Percentiles rank a stretch among this genome's conserved stretches.
Evolutionary conservation across 2,888 invertebrate genomes (phyloP).

Genomic region (Bursaphelenchus okinawaensis): DNA sequence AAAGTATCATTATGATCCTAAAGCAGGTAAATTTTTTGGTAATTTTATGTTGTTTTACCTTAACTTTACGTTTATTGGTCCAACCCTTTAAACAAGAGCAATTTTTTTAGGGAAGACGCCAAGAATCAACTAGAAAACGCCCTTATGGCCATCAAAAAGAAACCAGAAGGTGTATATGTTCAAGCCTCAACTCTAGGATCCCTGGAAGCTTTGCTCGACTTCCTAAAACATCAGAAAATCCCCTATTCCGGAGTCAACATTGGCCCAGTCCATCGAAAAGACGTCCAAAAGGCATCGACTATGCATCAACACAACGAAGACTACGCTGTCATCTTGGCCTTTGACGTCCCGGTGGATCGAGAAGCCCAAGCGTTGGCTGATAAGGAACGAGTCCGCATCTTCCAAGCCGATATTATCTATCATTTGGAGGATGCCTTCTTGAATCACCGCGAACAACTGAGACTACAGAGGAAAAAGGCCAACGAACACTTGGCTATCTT

Average conservation of each 20-base stretch:
- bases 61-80: neutral
- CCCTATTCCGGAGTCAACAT: conserved; percentile 98
- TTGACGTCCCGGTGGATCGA: conserved; percentile 86
- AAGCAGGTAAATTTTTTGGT: no score
- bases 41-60: no score
- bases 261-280: conserved; percentile 96
- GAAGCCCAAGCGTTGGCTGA: conserved; percentile 98
- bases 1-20: no score
- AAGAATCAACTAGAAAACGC: conserved; percentile 80
- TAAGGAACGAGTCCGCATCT: conserved; percentile 83
- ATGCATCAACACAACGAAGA: conserved; percentile 97
- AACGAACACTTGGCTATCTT: conserved; percentile 95
- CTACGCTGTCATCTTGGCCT: conserved; percentile 90
- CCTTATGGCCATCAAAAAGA: conserved; percentile 81
- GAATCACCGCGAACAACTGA: conserved; percentile 70
- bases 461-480: conserved; percentile 83
- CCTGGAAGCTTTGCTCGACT: conserved; percentile 88
- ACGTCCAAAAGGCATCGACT: conserved; percentile 98
- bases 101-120: conserved; percentile 70
- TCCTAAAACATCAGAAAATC: conserved; percentile 82
- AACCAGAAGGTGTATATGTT: conserved; percentile 75
- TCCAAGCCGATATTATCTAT: conserved; percentile 96
- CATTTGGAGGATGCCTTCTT: conserved; percentile 93
- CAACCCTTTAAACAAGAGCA: neutral
- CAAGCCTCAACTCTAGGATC: conserved; percentile 94